Conservation (phyloP, 2,888 invertebrate genomes). For the Tetragonula carbonaria region DNA sequence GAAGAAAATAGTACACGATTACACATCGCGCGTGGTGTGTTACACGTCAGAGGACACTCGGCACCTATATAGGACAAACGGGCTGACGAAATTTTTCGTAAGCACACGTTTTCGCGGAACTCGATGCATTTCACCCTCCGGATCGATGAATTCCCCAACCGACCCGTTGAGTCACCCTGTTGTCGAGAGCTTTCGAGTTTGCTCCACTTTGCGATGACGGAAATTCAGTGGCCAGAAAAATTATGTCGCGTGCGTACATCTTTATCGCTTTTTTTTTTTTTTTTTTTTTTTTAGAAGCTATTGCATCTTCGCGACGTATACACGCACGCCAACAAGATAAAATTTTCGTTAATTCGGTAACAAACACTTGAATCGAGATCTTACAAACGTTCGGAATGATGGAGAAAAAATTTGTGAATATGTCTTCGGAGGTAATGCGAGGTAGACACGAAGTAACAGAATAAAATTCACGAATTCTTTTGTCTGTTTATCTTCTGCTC, state of each 20-base stretch:
- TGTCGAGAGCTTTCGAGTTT: background rate
- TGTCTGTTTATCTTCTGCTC: background rate
- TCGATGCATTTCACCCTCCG: background rate
- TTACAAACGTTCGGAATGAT: background rate
- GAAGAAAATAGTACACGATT: constrained; percentile 54
- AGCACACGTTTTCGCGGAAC: constrained; percentile 2
- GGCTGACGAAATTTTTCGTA: constrained; percentile 50
- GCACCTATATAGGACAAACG: constrained; percentile 5
- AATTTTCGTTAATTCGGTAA: background rate
- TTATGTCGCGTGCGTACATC: background rate
- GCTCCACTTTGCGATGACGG: background rate
- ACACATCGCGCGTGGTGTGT: constrained; percentile 32
- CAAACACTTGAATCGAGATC: background rate
- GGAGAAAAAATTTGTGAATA: background rate
- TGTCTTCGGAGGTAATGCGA: too few relatives aligned
- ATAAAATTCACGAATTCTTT: too few relatives aligned
- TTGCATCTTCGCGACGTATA: background rate
- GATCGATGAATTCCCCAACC: background rate
- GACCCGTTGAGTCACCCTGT: background rate
- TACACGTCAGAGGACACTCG: constrained; percentile 9
- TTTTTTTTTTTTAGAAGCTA: background rate
- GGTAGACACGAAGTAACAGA: too few relatives aligned
- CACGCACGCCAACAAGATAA: background rate
- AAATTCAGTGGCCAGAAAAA: background rate
- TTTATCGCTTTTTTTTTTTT: background rate